Base-by-base conservation (phyloP, 1,140 invertebrate genomes). In the Daktulosphaira vitifoliae region DNA sequence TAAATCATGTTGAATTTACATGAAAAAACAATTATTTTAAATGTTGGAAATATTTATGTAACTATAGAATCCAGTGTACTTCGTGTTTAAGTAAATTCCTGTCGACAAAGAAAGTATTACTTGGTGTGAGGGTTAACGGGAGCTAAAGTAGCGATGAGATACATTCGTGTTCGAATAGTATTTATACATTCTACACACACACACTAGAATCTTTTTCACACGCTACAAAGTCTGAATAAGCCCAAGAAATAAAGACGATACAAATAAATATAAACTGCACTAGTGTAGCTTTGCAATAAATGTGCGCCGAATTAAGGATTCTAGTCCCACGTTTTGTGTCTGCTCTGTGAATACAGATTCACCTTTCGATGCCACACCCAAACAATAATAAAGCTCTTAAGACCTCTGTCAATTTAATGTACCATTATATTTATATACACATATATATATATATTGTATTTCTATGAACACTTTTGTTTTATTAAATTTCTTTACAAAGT, bases 361-460 rank as follows among this genome's bases (percentile, higher is more conserved):
- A 48, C 42, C 56, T 62, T 62, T 62, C 56, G 56, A 62, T 62
- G 56, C 56, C 11, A 48, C 56, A 48, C 56, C 56, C 56, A 20
- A 62, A 62, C 56, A 62, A 62, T 62, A 48, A 62, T 62, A 62
- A 62, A 62, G 56, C 56, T 62, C 56, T 62, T 62, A 62, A 62
- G 56, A 62, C 56, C 56, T 48, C 22, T 62, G 56, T 48, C 42
- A 48, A 62, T 62, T 62, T 62, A 62, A 62, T 33, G 56, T 62
- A 20, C 42, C 42, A 3, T 46, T 6, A 38, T 46, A 38, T 42
- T 7, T 11, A n/a, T 44, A 44, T 11, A 44, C 39, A 15, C 16
- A 16, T 54, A n/a, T 39, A 16, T 25, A 8, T 22, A 1, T 38
- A 18, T 6, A 42, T 7, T 23, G 39, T 8, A 38, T 38, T 54